Evolutionary conservation across 2,888 invertebrate species (phyloP).

Genomic region (Drosophila pegasa): DNA sequence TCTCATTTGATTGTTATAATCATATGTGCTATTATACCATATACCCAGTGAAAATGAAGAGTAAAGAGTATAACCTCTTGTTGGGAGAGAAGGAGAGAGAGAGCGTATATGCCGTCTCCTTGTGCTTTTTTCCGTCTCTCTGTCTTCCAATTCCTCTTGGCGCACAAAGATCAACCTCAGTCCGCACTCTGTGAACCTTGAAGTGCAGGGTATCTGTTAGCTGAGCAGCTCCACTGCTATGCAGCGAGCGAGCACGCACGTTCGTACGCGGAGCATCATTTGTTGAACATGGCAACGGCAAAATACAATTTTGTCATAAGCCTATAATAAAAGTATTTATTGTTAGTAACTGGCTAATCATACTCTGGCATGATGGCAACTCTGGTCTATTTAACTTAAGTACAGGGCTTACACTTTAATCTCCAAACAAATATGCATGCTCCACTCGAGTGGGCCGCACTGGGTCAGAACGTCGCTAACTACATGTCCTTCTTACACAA

Average conservation of each 20-base stretch:
- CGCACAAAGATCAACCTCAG: background rate
- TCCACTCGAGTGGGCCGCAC: conserved; percentile 3
- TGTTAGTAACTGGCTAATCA: conserved; percentile 7
- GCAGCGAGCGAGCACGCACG: conserved; percentile 29
- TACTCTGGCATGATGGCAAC: conserved; percentile 12
- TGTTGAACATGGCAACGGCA: conserved; percentile 54
- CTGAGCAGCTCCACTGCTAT: background rate
- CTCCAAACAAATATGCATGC: conserved; percentile 7
- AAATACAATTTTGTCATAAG: conserved; percentile 19
- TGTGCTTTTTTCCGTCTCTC: background rate
- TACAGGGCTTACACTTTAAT: background rate
- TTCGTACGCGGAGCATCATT: conserved; percentile 55
- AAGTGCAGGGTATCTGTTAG: background rate
- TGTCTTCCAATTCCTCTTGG: background rate
- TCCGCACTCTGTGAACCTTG: background rate
- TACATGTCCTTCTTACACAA: background rate
- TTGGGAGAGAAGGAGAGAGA: background rate
- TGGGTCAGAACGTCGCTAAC: background rate
- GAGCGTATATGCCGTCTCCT: too few relatives aligned
- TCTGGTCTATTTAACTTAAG: conserved; percentile 15
- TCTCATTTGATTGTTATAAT: conserved; percentile 57
- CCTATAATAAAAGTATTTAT: conserved; percentile 13
- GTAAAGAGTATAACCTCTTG: background rate
- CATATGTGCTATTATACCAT: conserved; percentile 41
- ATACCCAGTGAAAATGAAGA: background rate